phyloP scores from a whole-genome alignment of 2,797 vertebrate species.

The Poecilia gillii region DNA sequence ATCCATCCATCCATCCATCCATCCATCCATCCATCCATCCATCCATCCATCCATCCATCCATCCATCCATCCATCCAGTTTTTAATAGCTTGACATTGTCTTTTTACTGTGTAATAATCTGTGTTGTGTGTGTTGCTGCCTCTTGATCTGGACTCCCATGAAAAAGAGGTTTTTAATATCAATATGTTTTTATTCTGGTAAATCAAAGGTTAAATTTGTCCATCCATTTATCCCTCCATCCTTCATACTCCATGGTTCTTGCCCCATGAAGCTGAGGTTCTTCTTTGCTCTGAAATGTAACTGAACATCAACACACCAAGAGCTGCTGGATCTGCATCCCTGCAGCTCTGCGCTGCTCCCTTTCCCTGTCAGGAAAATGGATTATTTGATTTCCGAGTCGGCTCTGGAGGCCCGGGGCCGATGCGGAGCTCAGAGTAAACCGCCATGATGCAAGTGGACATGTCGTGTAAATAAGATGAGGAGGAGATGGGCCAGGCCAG shows the following conservation, averaged over 20 bases:
- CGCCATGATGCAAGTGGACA: constrained; percentile 65
- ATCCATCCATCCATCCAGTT: no score
- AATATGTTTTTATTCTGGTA: no score
- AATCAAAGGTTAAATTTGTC: no score
- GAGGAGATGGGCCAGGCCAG: constrained; percentile 23
- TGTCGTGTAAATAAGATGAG: constrained; percentile 59
- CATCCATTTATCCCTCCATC: neutral
- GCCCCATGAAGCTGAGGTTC: neutral
- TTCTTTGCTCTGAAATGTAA: constrained; percentile 37
- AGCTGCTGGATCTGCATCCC: constrained; percentile 25
- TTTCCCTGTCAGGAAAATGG: constrained; percentile 51
- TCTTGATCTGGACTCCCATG: no score
- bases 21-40: no score
- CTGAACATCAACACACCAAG: constrained; percentile 39
- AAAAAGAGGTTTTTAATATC: no score
- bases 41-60: no score
- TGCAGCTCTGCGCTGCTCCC: constrained; percentile 37
- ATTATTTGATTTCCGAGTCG: constrained; percentile 52
- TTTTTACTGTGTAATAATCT: no score
- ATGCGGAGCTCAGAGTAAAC: constrained; percentile 48
- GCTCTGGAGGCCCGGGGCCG: constrained; percentile 42
- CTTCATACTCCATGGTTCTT: neutral
- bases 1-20: no score
- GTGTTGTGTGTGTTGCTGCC: no score
- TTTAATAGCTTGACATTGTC: no score